phyloP scores from a whole-genome alignment of 1,140 invertebrate species.

The Periplaneta americana region DNA sequence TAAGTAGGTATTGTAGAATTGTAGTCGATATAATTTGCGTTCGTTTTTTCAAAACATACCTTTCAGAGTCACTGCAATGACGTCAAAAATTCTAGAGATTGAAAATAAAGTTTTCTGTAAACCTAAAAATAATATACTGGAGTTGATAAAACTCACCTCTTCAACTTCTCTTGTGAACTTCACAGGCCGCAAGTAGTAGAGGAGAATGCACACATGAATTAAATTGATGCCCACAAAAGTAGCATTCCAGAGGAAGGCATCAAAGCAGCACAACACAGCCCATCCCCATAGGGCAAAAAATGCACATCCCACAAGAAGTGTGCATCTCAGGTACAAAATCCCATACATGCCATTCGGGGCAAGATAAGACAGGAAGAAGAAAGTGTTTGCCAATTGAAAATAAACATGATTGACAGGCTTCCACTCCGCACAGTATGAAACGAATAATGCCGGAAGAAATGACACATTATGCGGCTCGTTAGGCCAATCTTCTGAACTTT shows the following conservation, averaged over 20 bases:
- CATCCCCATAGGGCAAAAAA: slow-evolving; percentile 78
- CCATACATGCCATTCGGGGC: slow-evolving; percentile 74
- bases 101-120: too few relatives aligned
- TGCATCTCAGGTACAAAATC: slow-evolving; percentile 68
- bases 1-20: too few relatives aligned
- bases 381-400: slow-evolving; percentile 78
- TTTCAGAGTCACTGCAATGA: too few relatives aligned
- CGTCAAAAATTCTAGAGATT: too few relatives aligned
- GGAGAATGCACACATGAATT: slow-evolving; percentile 70
- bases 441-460: slow-evolving; percentile 16
- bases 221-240: slow-evolving; percentile 78
- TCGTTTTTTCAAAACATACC: too few relatives aligned
- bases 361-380: slow-evolving; percentile 73
- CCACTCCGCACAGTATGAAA: slow-evolving; percentile 23
- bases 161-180: slow-evolving; percentile 81
- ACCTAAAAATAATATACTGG: too few relatives aligned
- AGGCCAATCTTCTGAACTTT: neutral
- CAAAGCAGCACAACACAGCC: slow-evolving; percentile 76
- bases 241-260: slow-evolving; percentile 81
- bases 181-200: slow-evolving; percentile 76
- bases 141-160: slow-evolving; percentile 53
- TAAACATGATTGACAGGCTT: slow-evolving; percentile 31
- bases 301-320: slow-evolving; percentile 68
- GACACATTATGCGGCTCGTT: slow-evolving; percentile 13
- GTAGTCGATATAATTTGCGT: too few relatives aligned